These are phyloP conservation scores for Drosophila setifemur DNA, from an alignment of 1,140 invertebrate species.

Conservation along the genomic window DNA sequence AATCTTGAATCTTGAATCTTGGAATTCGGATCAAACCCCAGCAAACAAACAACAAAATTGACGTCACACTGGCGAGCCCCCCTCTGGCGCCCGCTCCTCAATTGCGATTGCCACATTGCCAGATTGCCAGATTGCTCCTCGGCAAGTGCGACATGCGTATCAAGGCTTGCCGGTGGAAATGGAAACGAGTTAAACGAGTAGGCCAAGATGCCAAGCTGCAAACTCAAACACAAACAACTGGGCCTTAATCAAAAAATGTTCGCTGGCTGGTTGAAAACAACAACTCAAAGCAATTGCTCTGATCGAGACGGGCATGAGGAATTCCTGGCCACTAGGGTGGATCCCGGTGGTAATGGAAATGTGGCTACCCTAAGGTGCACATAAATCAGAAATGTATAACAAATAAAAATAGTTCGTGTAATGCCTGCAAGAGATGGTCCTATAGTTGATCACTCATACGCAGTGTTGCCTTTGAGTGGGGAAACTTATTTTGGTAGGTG, in stretches of 20 bases:
- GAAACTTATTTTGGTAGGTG: too few species aligned
- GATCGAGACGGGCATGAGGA: slow-evolving; percentile 9
- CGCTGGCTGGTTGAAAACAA: slow-evolving; percentile 10
- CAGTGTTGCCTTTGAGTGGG: background rate
- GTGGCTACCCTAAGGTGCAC: too few species aligned
- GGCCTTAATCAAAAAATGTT: slow-evolving; percentile 34
- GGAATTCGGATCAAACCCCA: slow-evolving; percentile 14
- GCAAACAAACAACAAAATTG: slow-evolving; percentile 67
- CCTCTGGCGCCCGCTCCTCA: background rate
- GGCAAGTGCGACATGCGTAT: slow-evolving; percentile 71
- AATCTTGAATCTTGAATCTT: slow-evolving; percentile 22
- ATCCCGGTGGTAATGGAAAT: background rate
- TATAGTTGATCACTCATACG: slow-evolving; percentile 19
- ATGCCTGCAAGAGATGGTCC: too few species aligned
- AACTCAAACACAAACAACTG: slow-evolving; percentile 37
- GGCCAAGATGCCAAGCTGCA: slow-evolving; percentile 1
- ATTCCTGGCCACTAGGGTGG: background rate
- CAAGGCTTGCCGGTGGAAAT: slow-evolving; percentile 36
- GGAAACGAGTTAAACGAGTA: slow-evolving; percentile 67
- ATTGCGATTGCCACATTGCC: too few species aligned
- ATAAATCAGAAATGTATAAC: background rate
- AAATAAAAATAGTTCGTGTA: background rate
- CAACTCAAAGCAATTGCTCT: slow-evolving; percentile 7
- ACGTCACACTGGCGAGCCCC: slow-evolving; percentile 56
- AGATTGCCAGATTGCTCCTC: slow-evolving; percentile 34